Evolutionary conservation across 2,888 invertebrate species (phyloP).

Genomic region (Aricia artaxerxes): DNA sequence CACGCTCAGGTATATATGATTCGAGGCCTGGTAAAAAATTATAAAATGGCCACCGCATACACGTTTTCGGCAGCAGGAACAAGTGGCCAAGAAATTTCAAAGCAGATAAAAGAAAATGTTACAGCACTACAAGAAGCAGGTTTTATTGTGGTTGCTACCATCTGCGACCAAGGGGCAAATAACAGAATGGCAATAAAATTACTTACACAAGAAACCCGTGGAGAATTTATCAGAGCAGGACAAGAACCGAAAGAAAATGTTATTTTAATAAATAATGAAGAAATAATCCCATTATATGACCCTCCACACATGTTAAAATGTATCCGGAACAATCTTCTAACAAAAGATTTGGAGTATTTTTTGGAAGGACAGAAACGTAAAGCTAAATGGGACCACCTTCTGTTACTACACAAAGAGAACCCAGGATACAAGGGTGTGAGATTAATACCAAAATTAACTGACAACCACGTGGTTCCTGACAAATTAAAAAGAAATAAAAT

Average conservation of each 20-base stretch:
- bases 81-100: not conserved
- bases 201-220: constrained; percentile 7
- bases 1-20: constrained; percentile 10
- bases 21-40: constrained; percentile 5
- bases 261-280: constrained; percentile 33
- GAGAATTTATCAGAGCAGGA: not conserved
- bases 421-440: constrained; percentile 39
- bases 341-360: constrained; percentile 33
- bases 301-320: constrained; percentile 40
- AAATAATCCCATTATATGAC: constrained; percentile 39
- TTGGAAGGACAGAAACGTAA: constrained; percentile 25
- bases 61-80: constrained; percentile 1
- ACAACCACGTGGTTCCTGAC: too few relatives aligned
- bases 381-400: constrained; percentile 34
- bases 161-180: too few relatives aligned
- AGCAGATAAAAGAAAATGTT: too few relatives aligned
- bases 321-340: constrained; percentile 38
- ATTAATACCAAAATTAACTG: too few relatives aligned
- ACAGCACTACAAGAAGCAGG: too few relatives aligned
- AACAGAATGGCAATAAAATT: too few relatives aligned
- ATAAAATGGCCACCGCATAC: not conserved
- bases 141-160: too few relatives aligned
- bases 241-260: constrained; percentile 33
- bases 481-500: too few relatives aligned
- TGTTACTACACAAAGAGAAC: constrained; percentile 30